Evolutionary conservation across 1,140 invertebrate genomes (phyloP), one percentile per base, ranked within the genome.

Genomic region (Drosophila seguyi): DNA sequence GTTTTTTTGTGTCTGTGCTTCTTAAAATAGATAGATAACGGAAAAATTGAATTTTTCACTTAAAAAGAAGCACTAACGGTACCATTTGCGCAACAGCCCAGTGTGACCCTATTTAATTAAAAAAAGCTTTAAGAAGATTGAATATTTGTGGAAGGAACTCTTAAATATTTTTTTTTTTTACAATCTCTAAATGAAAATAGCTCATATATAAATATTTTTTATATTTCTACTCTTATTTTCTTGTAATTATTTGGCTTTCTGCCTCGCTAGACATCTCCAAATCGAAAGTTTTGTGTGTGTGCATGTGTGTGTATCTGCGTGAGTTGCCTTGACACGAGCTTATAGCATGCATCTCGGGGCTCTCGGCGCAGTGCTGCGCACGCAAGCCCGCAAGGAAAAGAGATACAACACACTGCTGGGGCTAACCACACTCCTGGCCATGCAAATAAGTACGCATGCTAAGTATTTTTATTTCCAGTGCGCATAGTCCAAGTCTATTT

Each of bases 291-390:
- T 14, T 55, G 18, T 20, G 11, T 16, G 18, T 20, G 11, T 16
- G 16, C 10, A 1, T 50, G n/a, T 53, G 48, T 52, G 50, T 38
- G 52, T 55, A 38, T 25, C 20, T 55, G 34, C 52, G 52, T 55
- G 34, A 55, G 60, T 57, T 62, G 60, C 60, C 60, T 62, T 62
- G 60, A 58, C 60, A 62, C n/a, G n/a, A 57, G 44, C 58, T 38
- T 75, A 36, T 83, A 83, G 81, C 81, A 83, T 83, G 80, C 75
- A 79, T 83, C 65, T 83, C 80, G 63, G 81, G 48, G 67, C 67
- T 22, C 48, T 71, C 65, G 75, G 80, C 75, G 81, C 80, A 81
- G 45, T 57, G 59, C 69, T 81, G 79, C 79, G 79, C 79, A 81
- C 79, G 66, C 79, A 81, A 81, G 66, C 69, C 57, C 61, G 36